phyloP scores from a whole-genome alignment of 2,888 invertebrate genomes.

The Cyclophora punctaria region DNA sequence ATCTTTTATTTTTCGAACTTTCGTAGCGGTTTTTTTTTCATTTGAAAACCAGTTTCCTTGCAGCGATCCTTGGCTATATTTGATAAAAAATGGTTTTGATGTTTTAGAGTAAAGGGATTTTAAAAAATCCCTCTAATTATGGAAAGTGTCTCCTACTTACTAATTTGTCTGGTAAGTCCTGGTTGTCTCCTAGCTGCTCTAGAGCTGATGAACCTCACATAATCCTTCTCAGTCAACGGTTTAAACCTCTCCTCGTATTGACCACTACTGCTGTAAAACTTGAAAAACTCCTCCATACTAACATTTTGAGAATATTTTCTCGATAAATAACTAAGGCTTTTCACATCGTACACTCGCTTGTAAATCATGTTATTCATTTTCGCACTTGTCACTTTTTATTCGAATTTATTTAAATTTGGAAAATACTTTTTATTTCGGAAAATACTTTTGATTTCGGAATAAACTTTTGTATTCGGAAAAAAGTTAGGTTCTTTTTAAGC shows the following conservation, averaged over 20 bases:
- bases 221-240: constrained; percentile 43
- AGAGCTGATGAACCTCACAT: constrained; percentile 48
- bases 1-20: no score
- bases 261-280: constrained; percentile 43
- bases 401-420: no score
- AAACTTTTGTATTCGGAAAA: no score
- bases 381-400: no score
- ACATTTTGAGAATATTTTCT: constrained; percentile 30
- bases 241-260: constrained; percentile 33
- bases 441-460: no score
- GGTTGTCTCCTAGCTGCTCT: constrained; percentile 49
- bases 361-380: constrained; percentile 22
- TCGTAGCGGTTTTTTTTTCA: no score
- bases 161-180: constrained; percentile 54
- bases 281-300: constrained; percentile 42
- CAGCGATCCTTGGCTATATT: neutral
- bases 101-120: neutral
- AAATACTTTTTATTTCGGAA: no score
- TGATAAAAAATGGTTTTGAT: neutral
- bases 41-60: no score
- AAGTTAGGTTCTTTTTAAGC: no score
- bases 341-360: constrained; percentile 29
- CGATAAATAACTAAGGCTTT: constrained; percentile 21
- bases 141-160: constrained; percentile 35
- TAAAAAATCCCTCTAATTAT: no score